Conservation (phyloP, 1,140 invertebrate species). For the Temnothorax curvispinosus region DNA sequence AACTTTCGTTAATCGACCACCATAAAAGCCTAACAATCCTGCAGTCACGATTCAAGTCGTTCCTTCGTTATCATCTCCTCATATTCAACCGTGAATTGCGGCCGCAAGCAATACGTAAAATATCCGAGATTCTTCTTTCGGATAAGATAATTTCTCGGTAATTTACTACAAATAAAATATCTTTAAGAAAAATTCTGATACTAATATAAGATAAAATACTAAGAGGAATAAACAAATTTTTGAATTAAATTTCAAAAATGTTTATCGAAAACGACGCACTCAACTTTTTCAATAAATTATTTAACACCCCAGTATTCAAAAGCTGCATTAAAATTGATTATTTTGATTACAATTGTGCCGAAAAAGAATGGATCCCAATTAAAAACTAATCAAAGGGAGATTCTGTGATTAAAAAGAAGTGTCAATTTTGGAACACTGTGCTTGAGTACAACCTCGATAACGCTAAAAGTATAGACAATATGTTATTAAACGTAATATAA, state of each 20-base stretch:
- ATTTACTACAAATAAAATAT: background rate
- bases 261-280: background rate
- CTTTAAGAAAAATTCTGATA: background rate
- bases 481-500: background rate
- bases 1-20: constrained; percentile 10
- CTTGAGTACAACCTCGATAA: background rate
- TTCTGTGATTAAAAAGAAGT: background rate
- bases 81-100: background rate
- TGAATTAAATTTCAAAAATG: background rate
- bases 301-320: background rate
- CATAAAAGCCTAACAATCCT: constrained; percentile 28
- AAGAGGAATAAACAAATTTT: no score
- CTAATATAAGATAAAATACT: no score
- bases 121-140: background rate
- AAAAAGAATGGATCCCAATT: background rate
- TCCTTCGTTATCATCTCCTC: background rate
- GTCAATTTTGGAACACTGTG: background rate
- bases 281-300: background rate
- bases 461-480: background rate
- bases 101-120: background rate
- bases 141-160: background rate
- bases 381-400: background rate
- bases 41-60: background rate
- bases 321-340: background rate
- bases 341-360: background rate